Conservation (phyloP, 1,140 invertebrate genomes). For the Wasmannia auropunctata region DNA sequence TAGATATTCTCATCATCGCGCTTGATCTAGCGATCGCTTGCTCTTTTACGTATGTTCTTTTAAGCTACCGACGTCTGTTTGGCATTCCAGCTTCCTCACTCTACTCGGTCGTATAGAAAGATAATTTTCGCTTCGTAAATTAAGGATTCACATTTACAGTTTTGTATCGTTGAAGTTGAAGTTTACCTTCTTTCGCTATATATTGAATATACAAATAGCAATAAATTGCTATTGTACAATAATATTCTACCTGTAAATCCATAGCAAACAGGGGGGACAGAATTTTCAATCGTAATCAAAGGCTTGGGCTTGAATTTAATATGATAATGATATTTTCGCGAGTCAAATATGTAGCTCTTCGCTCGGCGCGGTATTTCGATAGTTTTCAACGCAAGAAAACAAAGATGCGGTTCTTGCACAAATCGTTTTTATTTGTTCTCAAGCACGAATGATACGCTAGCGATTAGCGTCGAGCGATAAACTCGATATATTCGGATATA, state of each 20-base stretch:
- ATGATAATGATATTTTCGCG: neutral
- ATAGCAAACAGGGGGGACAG: neutral
- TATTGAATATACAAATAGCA: neutral
- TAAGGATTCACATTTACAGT: neutral
- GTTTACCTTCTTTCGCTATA: neutral
- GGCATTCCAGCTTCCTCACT: conserved; percentile 43
- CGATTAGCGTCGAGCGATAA: neutral
- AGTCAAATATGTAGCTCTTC: neutral
- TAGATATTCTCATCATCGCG: conserved; percentile 77
- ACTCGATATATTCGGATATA: neutral
- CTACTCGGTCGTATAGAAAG: conserved; percentile 52
- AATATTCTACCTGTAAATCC: neutral
- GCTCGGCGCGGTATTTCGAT: neutral
- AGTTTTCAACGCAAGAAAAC: conserved; percentile 3
- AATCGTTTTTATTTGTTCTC: neutral
- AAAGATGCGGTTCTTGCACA: neutral
- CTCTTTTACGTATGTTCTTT: conserved; percentile 41
- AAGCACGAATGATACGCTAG: conserved; percentile 31
- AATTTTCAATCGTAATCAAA: neutral
- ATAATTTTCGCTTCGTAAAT: conserved; percentile 3
- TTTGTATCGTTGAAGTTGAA: neutral
- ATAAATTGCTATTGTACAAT: neutral
- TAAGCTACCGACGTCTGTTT: conserved; percentile 22
- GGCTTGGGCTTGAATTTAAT: neutral
- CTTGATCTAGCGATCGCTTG: conserved; percentile 70